Evolutionary conservation across 2,797 vertebrate species (phyloP).

Genomic region (Potorous gilbertii): DNA sequence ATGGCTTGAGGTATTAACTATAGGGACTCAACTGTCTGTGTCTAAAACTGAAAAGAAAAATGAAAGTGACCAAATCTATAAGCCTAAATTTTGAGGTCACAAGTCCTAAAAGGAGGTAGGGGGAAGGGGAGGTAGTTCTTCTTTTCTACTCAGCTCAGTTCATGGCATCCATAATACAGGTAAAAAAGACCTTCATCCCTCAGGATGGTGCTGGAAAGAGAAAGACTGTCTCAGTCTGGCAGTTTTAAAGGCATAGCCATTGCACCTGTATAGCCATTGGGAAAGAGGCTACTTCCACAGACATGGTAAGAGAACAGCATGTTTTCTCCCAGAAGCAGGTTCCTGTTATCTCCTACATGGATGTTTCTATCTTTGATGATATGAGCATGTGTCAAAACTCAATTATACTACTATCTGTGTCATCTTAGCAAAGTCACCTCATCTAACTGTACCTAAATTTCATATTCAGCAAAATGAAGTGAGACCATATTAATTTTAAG

Average conservation of each 20-base stretch:
- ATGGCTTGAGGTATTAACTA: not conserved
- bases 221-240: not conserved
- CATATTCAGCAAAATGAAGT: not conserved
- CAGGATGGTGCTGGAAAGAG: not conserved
- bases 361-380: not conserved
- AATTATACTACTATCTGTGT: not conserved
- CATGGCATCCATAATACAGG: too few species aligned
- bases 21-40: not conserved
- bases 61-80: not conserved
- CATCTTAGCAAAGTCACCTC: not conserved
- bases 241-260: not conserved
- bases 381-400: too few species aligned
- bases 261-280: not conserved
- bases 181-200: not conserved
- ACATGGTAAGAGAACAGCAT: not conserved
- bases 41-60: not conserved
- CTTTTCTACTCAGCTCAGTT: too few species aligned
- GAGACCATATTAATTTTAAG: not conserved
- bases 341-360: not conserved
- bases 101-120: too few species aligned
- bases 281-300: not conserved
- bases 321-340: not conserved
- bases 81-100: not conserved
- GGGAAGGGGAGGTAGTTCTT: too few species aligned
- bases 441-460: not conserved